These are phyloP conservation scores for Bombus confusus DNA, from an alignment of 1,140 invertebrate genomes.

Conservation along the genomic window DNA sequence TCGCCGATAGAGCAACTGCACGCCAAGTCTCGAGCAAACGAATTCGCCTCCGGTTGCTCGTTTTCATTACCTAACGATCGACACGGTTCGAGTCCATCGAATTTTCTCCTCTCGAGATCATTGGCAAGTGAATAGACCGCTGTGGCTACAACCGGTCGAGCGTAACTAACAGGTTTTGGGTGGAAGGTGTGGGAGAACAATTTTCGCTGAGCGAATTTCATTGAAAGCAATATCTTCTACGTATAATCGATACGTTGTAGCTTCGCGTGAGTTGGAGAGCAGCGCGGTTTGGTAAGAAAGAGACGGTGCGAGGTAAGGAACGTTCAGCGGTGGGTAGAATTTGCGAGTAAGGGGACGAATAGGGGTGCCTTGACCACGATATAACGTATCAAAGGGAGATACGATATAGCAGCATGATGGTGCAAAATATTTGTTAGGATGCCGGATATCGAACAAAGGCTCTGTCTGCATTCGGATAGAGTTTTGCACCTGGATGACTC, in stretches of 20 bases:
- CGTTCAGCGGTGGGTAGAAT: not conserved
- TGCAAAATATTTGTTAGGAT: constrained; percentile 29
- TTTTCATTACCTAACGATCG: constrained; percentile 51
- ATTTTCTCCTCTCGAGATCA: constrained; percentile 25
- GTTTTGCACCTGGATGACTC: constrained; percentile 10
- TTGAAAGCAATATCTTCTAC: not conserved
- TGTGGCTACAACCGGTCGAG: not conserved
- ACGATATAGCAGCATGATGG: constrained; percentile 9
- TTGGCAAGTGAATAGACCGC: not conserved
- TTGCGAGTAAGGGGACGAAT: not conserved
- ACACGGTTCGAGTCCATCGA: not conserved
- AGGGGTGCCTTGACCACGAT: constrained; percentile 3
- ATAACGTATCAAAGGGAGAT: constrained; percentile 27
- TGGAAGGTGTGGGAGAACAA: not conserved
- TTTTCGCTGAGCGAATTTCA: not conserved
- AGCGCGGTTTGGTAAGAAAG: not conserved
- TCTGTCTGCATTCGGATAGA: not conserved
- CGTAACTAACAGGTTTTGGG: not conserved
- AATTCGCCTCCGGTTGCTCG: constrained; percentile 5
- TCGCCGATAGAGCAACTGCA: constrained; percentile 52
- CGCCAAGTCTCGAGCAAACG: not conserved
- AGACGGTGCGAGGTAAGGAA: not conserved
- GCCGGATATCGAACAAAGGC: not conserved
- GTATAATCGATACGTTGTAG: not conserved
- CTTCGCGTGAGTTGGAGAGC: not conserved